Evolutionary conservation across 2,113 vertebrate species (phyloP).

Genomic region (Sturnira hondurensis): DNA sequence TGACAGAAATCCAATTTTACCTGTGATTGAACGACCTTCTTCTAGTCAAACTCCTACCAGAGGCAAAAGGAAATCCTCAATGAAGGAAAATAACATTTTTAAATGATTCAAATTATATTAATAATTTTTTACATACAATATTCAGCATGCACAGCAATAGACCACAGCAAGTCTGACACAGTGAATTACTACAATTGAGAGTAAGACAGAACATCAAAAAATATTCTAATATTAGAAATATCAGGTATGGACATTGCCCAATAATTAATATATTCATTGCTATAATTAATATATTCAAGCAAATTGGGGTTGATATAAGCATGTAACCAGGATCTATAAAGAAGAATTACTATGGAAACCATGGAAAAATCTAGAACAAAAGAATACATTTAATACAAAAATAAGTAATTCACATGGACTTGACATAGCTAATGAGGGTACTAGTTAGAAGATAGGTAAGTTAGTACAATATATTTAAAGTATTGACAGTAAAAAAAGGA

Average conservation of each 20-base stretch:
- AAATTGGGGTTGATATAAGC: neutral
- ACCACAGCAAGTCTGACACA: neutral
- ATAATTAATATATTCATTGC: no score
- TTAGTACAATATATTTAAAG: neutral
- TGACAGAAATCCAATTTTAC: neutral
- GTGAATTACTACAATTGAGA: neutral
- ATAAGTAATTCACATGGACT: neutral
- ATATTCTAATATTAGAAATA: neutral
- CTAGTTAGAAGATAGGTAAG: neutral
- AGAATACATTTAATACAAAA: neutral
- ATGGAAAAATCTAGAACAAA: neutral
- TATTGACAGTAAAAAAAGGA: neutral
- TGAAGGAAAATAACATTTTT: neutral
- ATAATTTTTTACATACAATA: neutral
- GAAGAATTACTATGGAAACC: neutral
- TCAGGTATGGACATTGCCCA: neutral
- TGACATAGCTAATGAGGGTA: neutral
- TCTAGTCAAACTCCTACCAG: neutral
- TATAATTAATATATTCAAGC: neutral
- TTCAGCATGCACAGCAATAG: neutral
- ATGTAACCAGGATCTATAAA: neutral
- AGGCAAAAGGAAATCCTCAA: neutral
- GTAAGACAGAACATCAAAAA: neutral
- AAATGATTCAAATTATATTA: neutral
- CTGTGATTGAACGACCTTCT: neutral